Evolutionary conservation across 2,888 invertebrate genomes (phyloP).

Genomic region (Cabera pusaria): DNA sequence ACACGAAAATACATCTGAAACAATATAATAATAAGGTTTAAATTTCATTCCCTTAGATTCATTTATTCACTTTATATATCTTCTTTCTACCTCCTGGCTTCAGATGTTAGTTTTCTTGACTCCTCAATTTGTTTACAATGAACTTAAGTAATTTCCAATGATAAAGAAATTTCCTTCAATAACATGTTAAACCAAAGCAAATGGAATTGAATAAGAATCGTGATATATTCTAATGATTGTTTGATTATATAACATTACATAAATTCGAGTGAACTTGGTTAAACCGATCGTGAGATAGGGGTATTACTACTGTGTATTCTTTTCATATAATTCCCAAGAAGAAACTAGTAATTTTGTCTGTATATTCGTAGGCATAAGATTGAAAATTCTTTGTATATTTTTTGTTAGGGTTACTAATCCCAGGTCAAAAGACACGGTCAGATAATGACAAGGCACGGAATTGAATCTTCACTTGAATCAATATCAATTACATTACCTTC

Average conservation of each 20-base stretch:
- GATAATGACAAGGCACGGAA: conserved; percentile 68
- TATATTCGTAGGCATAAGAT: conserved; percentile 11
- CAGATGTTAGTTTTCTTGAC: too few species aligned
- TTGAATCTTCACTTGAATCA: conserved; percentile 55
- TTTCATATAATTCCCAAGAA: conserved; percentile 11
- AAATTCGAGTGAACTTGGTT: conserved; percentile 52
- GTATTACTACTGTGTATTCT: conserved; percentile 33
- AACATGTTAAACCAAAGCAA: conserved; percentile 35
- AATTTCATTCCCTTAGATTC: too few species aligned
- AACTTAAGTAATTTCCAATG: conserved; percentile 24
- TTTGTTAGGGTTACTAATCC: conserved; percentile 37
- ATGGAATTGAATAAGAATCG: conserved; percentile 51
- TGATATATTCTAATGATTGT: conserved; percentile 55
- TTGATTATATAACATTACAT: conserved; percentile 37
- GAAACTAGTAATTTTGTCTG: neutral
- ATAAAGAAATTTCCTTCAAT: conserved; percentile 44
- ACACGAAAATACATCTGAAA: conserved; percentile 64
- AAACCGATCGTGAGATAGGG: conserved; percentile 48
- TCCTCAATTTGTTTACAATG: neutral
- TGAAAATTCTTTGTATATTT: conserved; percentile 13
- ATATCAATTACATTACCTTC: conserved; percentile 46
- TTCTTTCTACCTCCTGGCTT: too few species aligned
- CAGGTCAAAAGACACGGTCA: conserved; percentile 72
- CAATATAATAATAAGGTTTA: conserved; percentile 36
- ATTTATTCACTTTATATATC: too few species aligned